Evolutionary conservation across 2,797 vertebrate species (phyloP), one percentile per base, ranked within the genome.

Genomic region (Delichon dasypus): DNA sequence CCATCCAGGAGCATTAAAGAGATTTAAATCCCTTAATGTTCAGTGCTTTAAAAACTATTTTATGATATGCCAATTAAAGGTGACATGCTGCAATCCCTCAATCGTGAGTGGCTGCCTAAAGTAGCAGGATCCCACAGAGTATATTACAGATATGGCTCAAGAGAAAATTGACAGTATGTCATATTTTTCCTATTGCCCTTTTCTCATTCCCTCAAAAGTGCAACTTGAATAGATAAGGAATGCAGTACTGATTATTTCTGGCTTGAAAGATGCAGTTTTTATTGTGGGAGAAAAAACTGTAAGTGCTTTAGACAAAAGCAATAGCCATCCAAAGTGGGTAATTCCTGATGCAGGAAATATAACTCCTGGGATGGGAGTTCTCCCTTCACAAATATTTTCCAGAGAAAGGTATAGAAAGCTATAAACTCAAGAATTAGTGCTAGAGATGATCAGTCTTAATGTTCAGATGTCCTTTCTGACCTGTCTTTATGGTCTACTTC

Each of bases 11-110:
- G 62, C 58, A 93, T 85, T 93, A 95, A 74, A 85, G 83, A 96
- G 85, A 93, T 92, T 97, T 96, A 95, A 97, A 95, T 94, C 85
- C 61, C 92, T 95, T 84, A 93, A 86, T 82, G 89, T 70, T 81
- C 73, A 93, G 25, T 96, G 67, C 50, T 84, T 95, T 95, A 90
- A 89, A 92, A 93, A 93, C 75, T 84, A 29, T 93, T 97, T 96
- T 94, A 95, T 82, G 73, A 77, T 83, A 89, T 75, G 50, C 66
- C 94, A 95, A 96, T 94, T 97, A 96, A 94, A 81, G 53, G 58
- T 91, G 90, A 92, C 75, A 95, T 36, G 61, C 79, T 85, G 71
- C 79, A 95, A 65, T 51, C 93, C 47, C 90, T 94, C 90, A 92
- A 64, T 88, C 2, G 47, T 66, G 71, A 78, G 57, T 85, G 64